Base-by-base conservation (phyloP, 1,140 invertebrate species). In the Drosophila parvula region DNA sequence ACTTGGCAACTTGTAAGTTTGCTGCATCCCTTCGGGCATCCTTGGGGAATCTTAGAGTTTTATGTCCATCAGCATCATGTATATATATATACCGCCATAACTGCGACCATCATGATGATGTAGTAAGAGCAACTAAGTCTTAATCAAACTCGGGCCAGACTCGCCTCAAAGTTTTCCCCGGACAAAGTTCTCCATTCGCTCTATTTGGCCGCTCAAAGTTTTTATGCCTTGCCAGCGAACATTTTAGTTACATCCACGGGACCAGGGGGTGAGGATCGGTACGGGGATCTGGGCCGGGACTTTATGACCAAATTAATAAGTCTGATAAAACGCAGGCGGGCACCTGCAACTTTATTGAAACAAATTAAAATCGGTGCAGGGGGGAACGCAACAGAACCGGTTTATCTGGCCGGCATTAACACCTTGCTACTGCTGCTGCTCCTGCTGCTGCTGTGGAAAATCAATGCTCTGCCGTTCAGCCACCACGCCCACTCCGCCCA, bases 281-380 rank as follows among this genome's bases (percentile, higher is more conserved):
- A 22, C 3, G 1, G 22, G 22, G 22, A 22, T 22, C 22, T 1
- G 22, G 22, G 22, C 22, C 22, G 22, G 22, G 22, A 22, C 22
- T 59, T 74, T 80, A 77, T 68, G 67, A 40, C 45, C 40, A 61
- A 76, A 57, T 79, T 76, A 76, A 79, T 71, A 83, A 83, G 64
- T 80, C 76, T 84, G 77, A 68, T 79, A 79, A 65, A 75, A 57
- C 58, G 30, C 59, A 63, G 57, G 18, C 36, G 30, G 30, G 18
- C 7, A 3, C 38, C 36, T 8, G 36, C 22, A 22, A 18, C 57
- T 73, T 81, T 61, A 62, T 62, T 64, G 58, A 67, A 67, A 60
- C 48, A 50, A 78, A 78, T 74, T 81, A 69, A 82, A 81, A 60
- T 43, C 41, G 55, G 18, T 59, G 30, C 47, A n/a, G n/a, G 12